A percentile compares a stretch with the other conserved stretches of the same genome.
Conservation (phyloP, 2,888 invertebrate genomes). For the Drosophila ustulata region DNA sequence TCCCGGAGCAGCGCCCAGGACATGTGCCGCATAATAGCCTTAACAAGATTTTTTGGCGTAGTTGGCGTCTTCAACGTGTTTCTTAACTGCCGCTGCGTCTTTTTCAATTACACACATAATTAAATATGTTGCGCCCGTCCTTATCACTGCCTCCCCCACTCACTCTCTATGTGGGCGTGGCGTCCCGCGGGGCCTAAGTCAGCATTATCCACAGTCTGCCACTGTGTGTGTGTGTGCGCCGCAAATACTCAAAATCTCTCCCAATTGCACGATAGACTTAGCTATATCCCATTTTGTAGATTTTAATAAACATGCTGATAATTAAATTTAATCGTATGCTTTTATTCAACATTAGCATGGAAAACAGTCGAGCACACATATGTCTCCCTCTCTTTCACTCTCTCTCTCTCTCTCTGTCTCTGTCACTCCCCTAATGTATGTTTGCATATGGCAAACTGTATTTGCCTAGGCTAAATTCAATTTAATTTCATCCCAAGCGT, state of each 20-base stretch:
- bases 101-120: conserved; percentile 80
- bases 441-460: conserved; percentile 52
- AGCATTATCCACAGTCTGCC: conserved; percentile 27
- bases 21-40: conserved; percentile 71
- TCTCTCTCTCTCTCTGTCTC: neutral
- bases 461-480: conserved; percentile 72
- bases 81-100: conserved; percentile 74
- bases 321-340: conserved; percentile 77
- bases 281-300: conserved; percentile 64
- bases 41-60: conserved; percentile 64
- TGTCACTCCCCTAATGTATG: neutral
- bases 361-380: conserved; percentile 30
- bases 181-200: conserved; percentile 56
- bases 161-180: conserved; percentile 31
- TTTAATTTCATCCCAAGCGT: conserved; percentile 55
- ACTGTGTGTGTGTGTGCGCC: conserved; percentile 20
- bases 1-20: conserved; percentile 39
- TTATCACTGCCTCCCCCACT: conserved; percentile 18
- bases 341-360: conserved; percentile 72
- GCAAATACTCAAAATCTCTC: conserved; percentile 69
- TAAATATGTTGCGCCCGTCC: conserved; percentile 67
- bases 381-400: neutral
- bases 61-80: conserved; percentile 42
- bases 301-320: conserved; percentile 78
- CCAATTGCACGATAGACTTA: conserved; percentile 67